phyloP scores from a whole-genome alignment of 2,797 vertebrate species.

The Danio kyathit region DNA sequence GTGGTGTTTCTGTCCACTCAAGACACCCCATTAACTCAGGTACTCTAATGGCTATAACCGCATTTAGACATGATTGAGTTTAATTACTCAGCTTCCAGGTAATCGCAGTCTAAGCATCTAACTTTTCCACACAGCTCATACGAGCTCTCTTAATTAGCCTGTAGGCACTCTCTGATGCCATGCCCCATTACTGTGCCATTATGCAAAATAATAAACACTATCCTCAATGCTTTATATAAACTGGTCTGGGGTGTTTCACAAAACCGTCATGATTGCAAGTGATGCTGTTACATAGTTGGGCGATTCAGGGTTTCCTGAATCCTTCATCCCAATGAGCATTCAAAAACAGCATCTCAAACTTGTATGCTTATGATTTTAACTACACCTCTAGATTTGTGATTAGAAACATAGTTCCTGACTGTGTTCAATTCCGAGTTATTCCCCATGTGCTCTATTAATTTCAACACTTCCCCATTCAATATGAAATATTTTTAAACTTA shows the following conservation, averaged over 20 bases:
- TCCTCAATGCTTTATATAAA: conserved; percentile 30
- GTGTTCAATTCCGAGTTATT: too few species aligned
- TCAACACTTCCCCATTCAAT: too few species aligned
- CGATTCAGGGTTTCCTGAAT: too few species aligned
- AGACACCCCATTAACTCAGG: conserved; percentile 32
- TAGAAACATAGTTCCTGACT: too few species aligned
- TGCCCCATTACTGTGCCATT: conserved; percentile 49
- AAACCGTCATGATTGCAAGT: too few species aligned
- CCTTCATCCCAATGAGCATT: too few species aligned
- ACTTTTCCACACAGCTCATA: conserved; percentile 51
- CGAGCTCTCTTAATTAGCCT: conserved; percentile 58
- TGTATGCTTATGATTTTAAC: too few species aligned
- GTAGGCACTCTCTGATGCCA: conserved; percentile 47
- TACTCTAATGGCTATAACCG: conserved; percentile 40
- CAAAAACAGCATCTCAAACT: too few species aligned
- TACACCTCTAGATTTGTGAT: too few species aligned
- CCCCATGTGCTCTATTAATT: too few species aligned
- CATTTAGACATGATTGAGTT: conserved; percentile 54
- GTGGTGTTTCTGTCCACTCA: conserved; percentile 24
- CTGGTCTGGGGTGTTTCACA: not conserved
- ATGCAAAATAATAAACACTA: conserved; percentile 52
- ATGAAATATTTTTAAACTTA: too few species aligned
- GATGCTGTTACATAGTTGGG: too few species aligned
- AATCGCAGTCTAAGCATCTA: conserved; percentile 51
- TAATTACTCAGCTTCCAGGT: conserved; percentile 58